Base-by-base conservation (phyloP, 35 echinoderm and acorn worm genomes). In the Ophioderma brevispina region DNA sequence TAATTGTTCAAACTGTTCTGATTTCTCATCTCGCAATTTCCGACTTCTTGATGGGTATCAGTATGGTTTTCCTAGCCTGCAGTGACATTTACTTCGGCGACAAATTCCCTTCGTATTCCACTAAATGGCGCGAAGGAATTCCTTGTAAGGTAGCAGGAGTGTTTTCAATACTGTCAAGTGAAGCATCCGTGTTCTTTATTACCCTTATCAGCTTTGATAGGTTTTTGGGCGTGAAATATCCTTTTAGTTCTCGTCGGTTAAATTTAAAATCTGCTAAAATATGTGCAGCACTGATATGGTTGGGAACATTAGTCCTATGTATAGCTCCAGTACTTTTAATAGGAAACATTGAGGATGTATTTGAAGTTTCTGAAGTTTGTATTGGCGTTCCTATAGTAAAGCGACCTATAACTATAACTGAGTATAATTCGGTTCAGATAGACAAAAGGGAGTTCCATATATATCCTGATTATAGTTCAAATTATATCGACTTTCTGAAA, bases 181-280 rank as follows among this genome's bases (percentile, higher is more conserved):
- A 92, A 76, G 77, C 78, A 21, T 87, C n/a, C n/a, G n/a, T n/a
- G n/a, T n/a, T n/a, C n/a, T n/a, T n/a, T n/a, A n/a, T n/a, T n/a
- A n/a, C n/a, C 85, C 30, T 92, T 0, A 79, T 92, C 8, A 87
- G 76, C 17, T 6, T 92, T 36, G 85, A 92, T 40, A 78, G 91
- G 17, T 92, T 92, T 50, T 33, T 87, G 5, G 38, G 78, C 19
- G 50, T 87, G 25, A 63, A 81, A 33, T 92, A 75, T 80, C 91
- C 91, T 13, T 92, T 87, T 36, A 87, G 85, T 13, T 30, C 76
- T 52, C 46, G 46, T 52, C 46, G 46, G 21, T 52, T 52, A 52
- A 52, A 8, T 11, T 21, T 21, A 11, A 11, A 8, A 21, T 52
- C 46, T 11, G 46, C 46, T 52, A 52, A 21, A 52, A 52, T 11